Conservation (phyloP, 2,797 vertebrate genomes). For the Dipus sagitta region DNA sequence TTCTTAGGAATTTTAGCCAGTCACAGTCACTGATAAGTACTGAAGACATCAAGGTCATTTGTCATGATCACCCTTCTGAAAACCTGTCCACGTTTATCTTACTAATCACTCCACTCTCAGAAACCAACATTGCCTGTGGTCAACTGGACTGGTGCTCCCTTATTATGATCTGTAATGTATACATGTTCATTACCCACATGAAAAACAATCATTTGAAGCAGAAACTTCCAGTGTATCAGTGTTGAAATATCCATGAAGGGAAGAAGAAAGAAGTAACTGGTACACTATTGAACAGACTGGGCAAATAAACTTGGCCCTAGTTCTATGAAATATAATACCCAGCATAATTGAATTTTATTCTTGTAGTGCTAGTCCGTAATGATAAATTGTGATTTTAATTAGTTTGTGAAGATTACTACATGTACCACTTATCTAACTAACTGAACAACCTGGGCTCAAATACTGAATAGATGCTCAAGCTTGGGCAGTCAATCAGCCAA, state of each 20-base stretch:
- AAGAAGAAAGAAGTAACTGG: background rate
- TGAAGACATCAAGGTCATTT: conserved; percentile 34
- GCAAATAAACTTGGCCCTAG: background rate
- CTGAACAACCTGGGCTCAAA: background rate
- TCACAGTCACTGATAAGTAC: background rate
- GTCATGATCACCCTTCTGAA: conserved; percentile 16
- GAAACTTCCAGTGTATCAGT: background rate
- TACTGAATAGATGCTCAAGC: background rate
- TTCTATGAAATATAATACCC: background rate
- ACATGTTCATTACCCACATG: background rate
- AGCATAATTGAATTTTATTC: background rate
- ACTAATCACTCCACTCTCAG: background rate
- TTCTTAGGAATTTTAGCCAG: conserved; percentile 19
- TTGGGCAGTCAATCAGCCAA: background rate
- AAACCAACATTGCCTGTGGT: background rate
- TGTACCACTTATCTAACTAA: background rate
- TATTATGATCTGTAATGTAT: background rate
- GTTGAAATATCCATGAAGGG: background rate
- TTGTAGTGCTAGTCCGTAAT: background rate
- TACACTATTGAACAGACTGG: background rate
- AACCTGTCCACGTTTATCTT: background rate
- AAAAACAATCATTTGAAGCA: background rate
- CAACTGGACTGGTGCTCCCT: background rate
- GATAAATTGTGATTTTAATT: background rate
- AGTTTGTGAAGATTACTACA: background rate